Base-by-base conservation (phyloP, 2,113 vertebrate genomes). In the Penelope pileata region DNA sequence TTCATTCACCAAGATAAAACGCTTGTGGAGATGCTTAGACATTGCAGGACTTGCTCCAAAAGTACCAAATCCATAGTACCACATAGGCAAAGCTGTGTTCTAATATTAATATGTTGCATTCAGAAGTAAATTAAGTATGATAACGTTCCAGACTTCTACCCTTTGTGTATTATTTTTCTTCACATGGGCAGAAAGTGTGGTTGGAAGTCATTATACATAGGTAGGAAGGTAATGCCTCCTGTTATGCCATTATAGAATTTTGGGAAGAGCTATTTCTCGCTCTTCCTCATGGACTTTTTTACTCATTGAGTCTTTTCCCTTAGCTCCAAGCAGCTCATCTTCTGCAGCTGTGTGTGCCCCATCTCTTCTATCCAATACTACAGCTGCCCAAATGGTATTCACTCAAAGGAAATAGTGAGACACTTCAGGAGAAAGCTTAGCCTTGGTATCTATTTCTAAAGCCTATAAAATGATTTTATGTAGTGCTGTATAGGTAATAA, bases 1-100 rank as follows among this genome's bases (percentile, higher is more conserved):
- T 96, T 95, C 95, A 92, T 91, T 91, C 67, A 83, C 32, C 30
- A 79, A 81, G 58, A 73, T 86, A 78, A 83, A 92, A 86, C 70
- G 32, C 68, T 87, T 82, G 43, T 67, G 62, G 91, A 96, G 60
- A 74, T 58, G 42, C 64, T 79, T 86, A 12, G 21, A 53, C 95
- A 86, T 91, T 1, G 0, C 63, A 87, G 72, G 60, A 95, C 86
- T 77, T 80, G 68, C 29, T 93, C 73, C 59, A 86, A 91, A 91
- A 78, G 29, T 15, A 84, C 68, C 34, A 88, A 63, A 83, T 91
- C 70, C 14, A 8, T 56, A 50, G 30, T 58, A 54, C 72, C 67
- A 26, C 45, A 43, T 85, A 50, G 64, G 58, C 45, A 80, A 66
- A 77, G 5, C 51, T 3, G 12, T 22, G 9, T 16, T 90, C 58